Base-by-base conservation (phyloP, 2,113 vertebrate species). In the Chaenogobius annularis region DNA sequence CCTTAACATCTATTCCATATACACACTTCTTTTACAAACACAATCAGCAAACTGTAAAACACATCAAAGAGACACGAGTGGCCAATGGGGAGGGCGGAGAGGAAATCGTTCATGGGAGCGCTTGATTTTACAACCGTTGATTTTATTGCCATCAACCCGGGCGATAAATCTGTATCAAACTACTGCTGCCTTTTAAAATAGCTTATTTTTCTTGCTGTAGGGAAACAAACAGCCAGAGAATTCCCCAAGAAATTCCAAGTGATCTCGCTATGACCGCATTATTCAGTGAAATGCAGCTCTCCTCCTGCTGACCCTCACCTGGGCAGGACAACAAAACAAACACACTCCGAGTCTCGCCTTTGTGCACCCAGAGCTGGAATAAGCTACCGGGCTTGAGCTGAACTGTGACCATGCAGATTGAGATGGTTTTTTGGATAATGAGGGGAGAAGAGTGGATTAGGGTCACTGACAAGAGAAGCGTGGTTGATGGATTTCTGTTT, bases 271-370 rank as follows among this genome's bases (percentile, higher is more conserved):
- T 52, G 68, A 76, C 75, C 52, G 56, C 81, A 83, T 83, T 83
- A 78, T 73, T 86, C 77, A 86, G 90, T 52, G 52, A 85, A 89
- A 77, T 79, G 81, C 50, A 72, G 78, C 80, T 74, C 78, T 85
- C 70, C 31, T 63, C 54, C 12, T 72, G 78, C 79, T 58, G 81
- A 64, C 75, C 68, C 61, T 47, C 54, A 74, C 74, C 82, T 31
- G 82, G 85, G 83, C 89, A 82, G 73, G 78, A 79, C 78, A 83
- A 91, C 90, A 89, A 89, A 91, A 85, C 87, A 90, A 93, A 92
- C 91, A 91, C 68, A 84, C 76, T 80, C 73, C 4, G 65, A 84
- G 83, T 85, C 80, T 83, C 46, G 70, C 68, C 61, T 85, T 81
- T 75, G 78, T 78, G 70, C 73, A 70, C 66, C 12, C 3, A 69